Evolutionary conservation across 1,140 invertebrate species (phyloP).

Genomic region (Fopius arisanus): DNA sequence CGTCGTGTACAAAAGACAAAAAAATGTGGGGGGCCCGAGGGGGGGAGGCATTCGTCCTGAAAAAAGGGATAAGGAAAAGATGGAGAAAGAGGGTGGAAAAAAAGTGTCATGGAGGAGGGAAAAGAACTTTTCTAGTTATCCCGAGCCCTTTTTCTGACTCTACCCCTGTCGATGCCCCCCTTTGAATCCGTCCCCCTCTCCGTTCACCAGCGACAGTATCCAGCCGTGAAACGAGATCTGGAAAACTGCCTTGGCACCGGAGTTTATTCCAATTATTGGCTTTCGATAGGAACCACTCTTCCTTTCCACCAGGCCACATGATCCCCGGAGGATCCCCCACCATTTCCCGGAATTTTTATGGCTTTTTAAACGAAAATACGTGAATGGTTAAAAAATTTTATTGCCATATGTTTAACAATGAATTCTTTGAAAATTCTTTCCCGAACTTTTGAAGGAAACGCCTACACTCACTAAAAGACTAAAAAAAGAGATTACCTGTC

Average conservation of each 20-base stretch:
- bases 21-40: slow-evolving; percentile 37
- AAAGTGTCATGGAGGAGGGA: slow-evolving; percentile 31
- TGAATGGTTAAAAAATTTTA: neutral
- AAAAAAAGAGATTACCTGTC: too few species aligned
- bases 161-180: neutral
- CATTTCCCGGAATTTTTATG: neutral
- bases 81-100: slow-evolving; percentile 15
- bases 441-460: too few species aligned
- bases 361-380: neutral
- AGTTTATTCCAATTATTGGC: slow-evolving; percentile 61
- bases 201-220: slow-evolving; percentile 59
- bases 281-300: slow-evolving; percentile 27
- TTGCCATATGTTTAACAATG: too few species aligned
- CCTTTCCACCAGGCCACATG: neutral
- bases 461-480: too few species aligned
- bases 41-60: slow-evolving; percentile 34
- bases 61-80: slow-evolving; percentile 20
- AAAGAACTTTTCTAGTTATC: slow-evolving; percentile 65
- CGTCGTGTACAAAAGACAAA: slow-evolving; percentile 46
- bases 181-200: slow-evolving; percentile 41
- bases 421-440: too few species aligned
- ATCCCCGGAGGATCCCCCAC: neutral
- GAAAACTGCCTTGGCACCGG: slow-evolving; percentile 30
- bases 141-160: neutral
- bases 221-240: slow-evolving; percentile 65